Percentiles rank a stretch among this genome's conserved stretches.
Evolutionary conservation across 2,797 vertebrate genomes (phyloP).

Genomic region (Chloroceryle inda): DNA sequence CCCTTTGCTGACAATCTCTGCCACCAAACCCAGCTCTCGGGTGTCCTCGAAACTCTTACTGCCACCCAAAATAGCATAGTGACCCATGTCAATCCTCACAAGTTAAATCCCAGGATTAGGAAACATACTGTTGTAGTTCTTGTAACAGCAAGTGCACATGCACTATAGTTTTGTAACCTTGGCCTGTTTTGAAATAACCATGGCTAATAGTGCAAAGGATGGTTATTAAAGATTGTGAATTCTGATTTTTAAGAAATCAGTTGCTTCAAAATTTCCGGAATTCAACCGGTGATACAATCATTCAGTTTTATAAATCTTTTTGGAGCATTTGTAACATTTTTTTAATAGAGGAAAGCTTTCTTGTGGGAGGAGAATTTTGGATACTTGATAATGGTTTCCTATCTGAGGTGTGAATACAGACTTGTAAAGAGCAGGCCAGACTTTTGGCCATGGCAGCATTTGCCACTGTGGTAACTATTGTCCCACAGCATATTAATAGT

Average conservation of each 20-base stretch:
- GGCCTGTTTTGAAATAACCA: neutral
- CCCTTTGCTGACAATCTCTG: neutral
- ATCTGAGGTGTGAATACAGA: neutral
- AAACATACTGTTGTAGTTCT: neutral
- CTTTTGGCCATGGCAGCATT: neutral
- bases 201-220: neutral
- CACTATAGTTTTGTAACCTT: neutral
- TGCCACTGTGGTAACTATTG: neutral
- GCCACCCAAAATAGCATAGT: accelerated
- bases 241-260: neutral
- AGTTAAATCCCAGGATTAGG: neutral
- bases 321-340: neutral
- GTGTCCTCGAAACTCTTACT: neutral
- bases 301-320: neutral
- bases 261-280: neutral
- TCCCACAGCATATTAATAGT: neutral
- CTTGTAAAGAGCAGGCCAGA: neutral
- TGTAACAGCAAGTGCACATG: neutral
- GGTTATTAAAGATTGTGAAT: neutral
- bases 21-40: accelerated
- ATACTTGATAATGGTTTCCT: neutral
- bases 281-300: neutral
- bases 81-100: neutral
- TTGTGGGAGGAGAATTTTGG: neutral
- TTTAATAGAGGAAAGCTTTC: neutral